Evolutionary conservation across 1,140 invertebrate genomes (phyloP).

Genomic region (Calycopis cecrops): DNA sequence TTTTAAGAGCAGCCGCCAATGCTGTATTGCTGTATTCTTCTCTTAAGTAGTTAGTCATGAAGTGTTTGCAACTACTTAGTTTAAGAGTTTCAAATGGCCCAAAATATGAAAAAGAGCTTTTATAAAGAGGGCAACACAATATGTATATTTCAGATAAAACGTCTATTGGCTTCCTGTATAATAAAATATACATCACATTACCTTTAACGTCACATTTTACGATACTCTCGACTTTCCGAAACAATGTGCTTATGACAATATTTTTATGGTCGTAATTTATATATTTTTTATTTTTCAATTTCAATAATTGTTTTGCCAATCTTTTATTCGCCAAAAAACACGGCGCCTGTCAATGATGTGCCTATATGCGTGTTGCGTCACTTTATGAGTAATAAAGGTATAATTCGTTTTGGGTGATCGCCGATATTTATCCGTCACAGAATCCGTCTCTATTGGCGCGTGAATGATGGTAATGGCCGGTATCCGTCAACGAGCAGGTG

Average conservation of each 20-base stretch:
- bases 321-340: conserved; percentile 2
- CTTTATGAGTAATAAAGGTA: conserved; percentile 8
- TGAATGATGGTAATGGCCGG: neutral
- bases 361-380: neutral
- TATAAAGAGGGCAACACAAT: too few relatives aligned
- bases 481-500: too few relatives aligned
- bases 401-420: conserved; percentile 4
- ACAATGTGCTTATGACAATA: neutral
- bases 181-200: too few relatives aligned
- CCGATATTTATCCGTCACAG: neutral
- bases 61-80: too few relatives aligned
- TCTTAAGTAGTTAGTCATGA: too few relatives aligned
- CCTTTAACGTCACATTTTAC: neutral
- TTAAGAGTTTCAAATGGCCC: too few relatives aligned
- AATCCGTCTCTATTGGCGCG: neutral
- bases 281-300: conserved; percentile 1
- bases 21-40: too few relatives aligned
- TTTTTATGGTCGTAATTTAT: conserved; percentile 4
- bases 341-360: neutral
- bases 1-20: too few relatives aligned
- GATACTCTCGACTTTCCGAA: neutral
- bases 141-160: too few relatives aligned
- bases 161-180: too few relatives aligned
- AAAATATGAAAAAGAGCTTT: too few relatives aligned
- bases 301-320: conserved; percentile 1